Evolutionary conservation across 2,888 invertebrate genomes (phyloP).

Genomic region (Nomada ferruginata): DNA sequence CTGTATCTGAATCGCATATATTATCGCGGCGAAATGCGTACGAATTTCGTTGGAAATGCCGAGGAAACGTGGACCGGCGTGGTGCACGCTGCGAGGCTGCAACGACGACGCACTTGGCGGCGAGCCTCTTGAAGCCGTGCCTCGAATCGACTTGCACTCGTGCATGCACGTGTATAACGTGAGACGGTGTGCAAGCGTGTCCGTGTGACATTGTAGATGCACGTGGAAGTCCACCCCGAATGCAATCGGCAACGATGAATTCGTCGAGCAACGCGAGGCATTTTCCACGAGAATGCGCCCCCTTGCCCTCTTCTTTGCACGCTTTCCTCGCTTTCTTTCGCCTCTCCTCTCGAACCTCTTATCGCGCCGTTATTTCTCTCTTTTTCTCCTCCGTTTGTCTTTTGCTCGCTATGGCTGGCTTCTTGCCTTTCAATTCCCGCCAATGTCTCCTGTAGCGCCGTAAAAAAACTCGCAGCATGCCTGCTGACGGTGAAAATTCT

Average conservation of each 20-base stretch:
- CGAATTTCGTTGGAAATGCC: not conserved
- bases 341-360: slow-evolving; percentile 35
- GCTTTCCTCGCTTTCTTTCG: slow-evolving; percentile 7
- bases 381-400: slow-evolving; percentile 41
- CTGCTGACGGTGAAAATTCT: slow-evolving; percentile 8
- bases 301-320: slow-evolving; percentile 9
- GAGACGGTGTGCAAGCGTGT: no score
- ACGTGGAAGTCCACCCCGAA: slow-evolving; percentile 2
- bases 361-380: slow-evolving; percentile 37
- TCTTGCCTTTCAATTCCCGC: slow-evolving; percentile 9
- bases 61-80: not conserved
- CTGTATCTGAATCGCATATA: slow-evolving; percentile 60
- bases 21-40: slow-evolving; percentile 31
- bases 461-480: not conserved
- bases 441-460: slow-evolving; percentile 4
- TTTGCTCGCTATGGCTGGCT: slow-evolving; percentile 11
- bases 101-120: slow-evolving; percentile 47
- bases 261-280: slow-evolving; percentile 49
- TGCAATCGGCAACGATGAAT: slow-evolving; percentile 53
- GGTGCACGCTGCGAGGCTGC: slow-evolving; percentile 26
- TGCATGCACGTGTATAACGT: not conserved
- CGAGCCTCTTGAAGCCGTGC: slow-evolving; percentile 33
- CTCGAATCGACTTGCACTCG: slow-evolving; percentile 47
- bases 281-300: slow-evolving; percentile 60
- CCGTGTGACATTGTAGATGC: not conserved